Evolutionary conservation across 2,888 invertebrate species (phyloP).

Genomic region (Drosophila ochracea): DNA sequence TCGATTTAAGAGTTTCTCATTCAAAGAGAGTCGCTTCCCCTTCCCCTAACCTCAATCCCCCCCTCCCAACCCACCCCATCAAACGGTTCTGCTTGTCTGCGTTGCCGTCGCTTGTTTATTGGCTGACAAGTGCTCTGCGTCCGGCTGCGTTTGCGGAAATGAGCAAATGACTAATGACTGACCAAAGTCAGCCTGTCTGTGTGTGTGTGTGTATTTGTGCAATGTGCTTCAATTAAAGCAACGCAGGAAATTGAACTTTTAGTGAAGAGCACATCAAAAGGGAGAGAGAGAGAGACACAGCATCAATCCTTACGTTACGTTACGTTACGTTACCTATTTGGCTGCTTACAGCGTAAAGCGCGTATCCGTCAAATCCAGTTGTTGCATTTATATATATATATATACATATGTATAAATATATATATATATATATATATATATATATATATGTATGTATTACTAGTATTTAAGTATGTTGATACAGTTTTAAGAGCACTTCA

Average conservation of each 20-base stretch:
- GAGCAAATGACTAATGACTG: slow-evolving; percentile 82
- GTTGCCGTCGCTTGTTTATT: slow-evolving; percentile 72
- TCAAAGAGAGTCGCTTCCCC: not conserved
- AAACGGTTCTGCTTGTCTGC: not conserved
- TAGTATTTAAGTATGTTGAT: slow-evolving; percentile 28
- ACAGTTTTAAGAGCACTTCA: slow-evolving; percentile 66
- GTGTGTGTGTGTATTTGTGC: slow-evolving; percentile 57
- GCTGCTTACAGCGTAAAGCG: slow-evolving; percentile 49
- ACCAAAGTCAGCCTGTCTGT: slow-evolving; percentile 49
- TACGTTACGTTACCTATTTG: slow-evolving; percentile 72
- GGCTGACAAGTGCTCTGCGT: slow-evolving; percentile 80
- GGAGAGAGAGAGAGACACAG: slow-evolving; percentile 5
- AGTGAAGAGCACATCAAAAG: slow-evolving; percentile 37
- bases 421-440: not conserved
- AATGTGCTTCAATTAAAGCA: slow-evolving; percentile 77
- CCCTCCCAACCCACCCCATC: not conserved
- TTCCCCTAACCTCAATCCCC: not conserved
- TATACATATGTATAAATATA: not conserved
- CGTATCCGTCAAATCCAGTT: slow-evolving; percentile 76
- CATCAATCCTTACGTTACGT: slow-evolving; percentile 50
- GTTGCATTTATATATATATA: slow-evolving; percentile 54
- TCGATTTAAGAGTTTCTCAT: slow-evolving; percentile 17
- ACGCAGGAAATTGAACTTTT: slow-evolving; percentile 80
- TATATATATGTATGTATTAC: slow-evolving; percentile 1
- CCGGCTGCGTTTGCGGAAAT: slow-evolving; percentile 78